These are phyloP conservation scores for Sclerurus mexicanus DNA, from an alignment of 2,113 vertebrate species.

Conservation along the genomic window DNA sequence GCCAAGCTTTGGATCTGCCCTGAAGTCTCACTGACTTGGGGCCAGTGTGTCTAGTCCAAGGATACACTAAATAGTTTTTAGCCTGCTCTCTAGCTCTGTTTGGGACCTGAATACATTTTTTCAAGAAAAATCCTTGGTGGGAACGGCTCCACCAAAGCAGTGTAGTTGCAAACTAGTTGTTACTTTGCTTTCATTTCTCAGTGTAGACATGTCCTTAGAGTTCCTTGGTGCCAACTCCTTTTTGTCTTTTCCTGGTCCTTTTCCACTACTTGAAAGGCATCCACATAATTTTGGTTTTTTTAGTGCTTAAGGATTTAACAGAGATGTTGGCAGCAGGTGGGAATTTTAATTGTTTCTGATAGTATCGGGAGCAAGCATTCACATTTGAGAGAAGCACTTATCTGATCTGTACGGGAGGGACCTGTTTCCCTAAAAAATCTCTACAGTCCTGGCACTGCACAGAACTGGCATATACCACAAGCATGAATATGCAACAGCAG, in stretches of 20 bases:
- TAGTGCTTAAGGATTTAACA: background rate
- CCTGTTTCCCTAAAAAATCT: background rate
- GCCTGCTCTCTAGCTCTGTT: background rate
- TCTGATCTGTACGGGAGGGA: background rate
- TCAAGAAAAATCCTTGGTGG: fast-evolving
- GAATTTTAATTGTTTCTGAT: background rate
- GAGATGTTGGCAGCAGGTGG: background rate
- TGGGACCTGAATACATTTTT: background rate
- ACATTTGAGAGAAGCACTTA: background rate
- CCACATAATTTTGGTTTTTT: background rate
- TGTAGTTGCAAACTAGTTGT: background rate
- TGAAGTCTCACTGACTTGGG: background rate
- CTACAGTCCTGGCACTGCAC: background rate
- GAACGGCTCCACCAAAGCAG: background rate
- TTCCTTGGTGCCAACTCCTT: background rate
- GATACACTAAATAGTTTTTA: background rate
- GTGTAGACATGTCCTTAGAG: background rate
- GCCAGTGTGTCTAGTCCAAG: background rate
- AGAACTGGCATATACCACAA: background rate
- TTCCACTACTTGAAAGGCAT: background rate
- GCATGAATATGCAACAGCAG: slow-evolving; percentile 36
- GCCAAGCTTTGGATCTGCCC: fast-evolving
- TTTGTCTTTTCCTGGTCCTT: background rate
- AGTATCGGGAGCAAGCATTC: background rate
- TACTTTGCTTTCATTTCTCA: background rate